Evolutionary conservation across 2,797 vertebrate genomes (phyloP).

Genomic region (Spinus pinus): DNA sequence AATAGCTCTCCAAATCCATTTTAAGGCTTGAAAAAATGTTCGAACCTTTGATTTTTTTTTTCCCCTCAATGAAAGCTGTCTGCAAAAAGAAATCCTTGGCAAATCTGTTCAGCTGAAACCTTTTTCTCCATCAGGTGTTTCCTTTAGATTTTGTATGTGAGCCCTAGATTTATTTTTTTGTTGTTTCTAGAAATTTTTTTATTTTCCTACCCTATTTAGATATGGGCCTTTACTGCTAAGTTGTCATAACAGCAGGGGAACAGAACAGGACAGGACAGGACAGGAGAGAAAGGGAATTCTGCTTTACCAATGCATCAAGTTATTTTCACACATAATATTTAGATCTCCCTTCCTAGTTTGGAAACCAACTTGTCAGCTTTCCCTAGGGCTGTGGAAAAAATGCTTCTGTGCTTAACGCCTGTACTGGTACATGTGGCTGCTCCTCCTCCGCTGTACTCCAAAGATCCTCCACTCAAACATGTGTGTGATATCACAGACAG

Average conservation of each 20-base stretch:
- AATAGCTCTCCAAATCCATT: slow-evolving; percentile 7
- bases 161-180: background rate
- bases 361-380: background rate
- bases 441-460: background rate
- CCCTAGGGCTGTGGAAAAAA: background rate
- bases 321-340: background rate
- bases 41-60: background rate
- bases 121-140: background rate
- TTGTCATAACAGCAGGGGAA: background rate
- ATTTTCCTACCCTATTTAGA: background rate
- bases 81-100: background rate
- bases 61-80: background rate
- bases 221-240: background rate
- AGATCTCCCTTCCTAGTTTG: background rate
- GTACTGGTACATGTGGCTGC: background rate
- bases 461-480: background rate
- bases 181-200: background rate
- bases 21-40: background rate
- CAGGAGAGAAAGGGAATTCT: background rate
- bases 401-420: background rate
- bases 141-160: background rate
- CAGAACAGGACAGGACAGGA: background rate
- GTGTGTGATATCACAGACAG: background rate
- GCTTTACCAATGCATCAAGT: background rate
- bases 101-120: background rate